A percentile compares a stretch with the other conserved stretches of the same genome.
Evolutionary conservation across 1,140 invertebrate genomes (phyloP).

Genomic region (Glomeris maerens): DNA sequence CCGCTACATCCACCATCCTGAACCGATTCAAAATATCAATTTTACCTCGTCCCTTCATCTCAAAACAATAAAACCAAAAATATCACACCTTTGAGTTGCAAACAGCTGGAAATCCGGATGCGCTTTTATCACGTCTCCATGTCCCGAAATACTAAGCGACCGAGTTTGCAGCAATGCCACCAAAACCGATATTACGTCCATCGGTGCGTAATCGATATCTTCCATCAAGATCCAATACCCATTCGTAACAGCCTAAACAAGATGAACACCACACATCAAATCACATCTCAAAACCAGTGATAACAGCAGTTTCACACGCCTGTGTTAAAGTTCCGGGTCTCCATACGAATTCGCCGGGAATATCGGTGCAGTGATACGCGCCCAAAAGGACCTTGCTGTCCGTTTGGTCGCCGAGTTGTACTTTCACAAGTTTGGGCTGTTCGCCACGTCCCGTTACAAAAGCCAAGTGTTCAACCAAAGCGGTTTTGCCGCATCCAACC

Average conservation of each 20-base stretch:
- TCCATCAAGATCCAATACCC: constrained; percentile 90
- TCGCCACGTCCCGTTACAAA: constrained; percentile 49
- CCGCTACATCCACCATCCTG: constrained; percentile 38
- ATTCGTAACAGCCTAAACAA: constrained; percentile 57
- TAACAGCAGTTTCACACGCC: constrained; percentile 29
- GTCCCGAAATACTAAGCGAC: constrained; percentile 69
- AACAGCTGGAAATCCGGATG: constrained; percentile 80
- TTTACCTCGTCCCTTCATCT: background rate
- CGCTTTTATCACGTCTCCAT: constrained; percentile 59
- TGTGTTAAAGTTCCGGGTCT: constrained; percentile 76
- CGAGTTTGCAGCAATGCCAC: constrained; percentile 69
- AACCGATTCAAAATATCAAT: constrained; percentile 11
- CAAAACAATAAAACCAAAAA: constrained; percentile 5
- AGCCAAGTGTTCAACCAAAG: constrained; percentile 75
- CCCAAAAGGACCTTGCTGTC: constrained; percentile 84
- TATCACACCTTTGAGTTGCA: constrained; percentile 60
- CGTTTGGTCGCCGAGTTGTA: constrained; percentile 95
- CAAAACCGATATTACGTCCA: constrained; percentile 81
- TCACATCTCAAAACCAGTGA: constrained; percentile 1
- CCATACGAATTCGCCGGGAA: constrained; percentile 96
- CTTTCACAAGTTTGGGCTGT: constrained; percentile 44
- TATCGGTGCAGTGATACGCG: constrained; percentile 86
- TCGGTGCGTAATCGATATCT: constrained; percentile 84
- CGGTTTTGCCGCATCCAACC: constrained; percentile 89
- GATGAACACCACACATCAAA: constrained; percentile 10